phyloP scores from a whole-genome alignment of 2,113 vertebrate species.

The Anguilla rostrata region DNA sequence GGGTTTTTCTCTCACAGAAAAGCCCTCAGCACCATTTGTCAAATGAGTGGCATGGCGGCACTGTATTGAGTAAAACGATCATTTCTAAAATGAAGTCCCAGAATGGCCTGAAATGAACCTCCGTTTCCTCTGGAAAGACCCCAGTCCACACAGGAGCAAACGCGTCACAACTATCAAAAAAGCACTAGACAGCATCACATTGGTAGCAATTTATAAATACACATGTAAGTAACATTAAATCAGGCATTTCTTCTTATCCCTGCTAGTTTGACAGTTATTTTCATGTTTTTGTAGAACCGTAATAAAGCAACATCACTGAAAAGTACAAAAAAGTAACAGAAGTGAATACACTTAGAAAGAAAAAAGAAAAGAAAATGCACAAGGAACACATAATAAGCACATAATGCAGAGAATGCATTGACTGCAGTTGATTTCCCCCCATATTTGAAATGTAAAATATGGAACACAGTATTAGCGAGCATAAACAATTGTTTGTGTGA shows the following conservation, averaged over 20 bases:
- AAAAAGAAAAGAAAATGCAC: not conserved
- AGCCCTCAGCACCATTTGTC: not conserved
- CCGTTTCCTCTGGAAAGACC: not conserved
- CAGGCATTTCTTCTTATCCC: constrained; percentile 1
- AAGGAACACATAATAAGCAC: not conserved
- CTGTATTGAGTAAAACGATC: not conserved
- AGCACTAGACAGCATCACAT: not conserved
- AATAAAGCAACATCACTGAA: not conserved
- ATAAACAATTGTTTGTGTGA: not conserved
- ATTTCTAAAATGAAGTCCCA: not conserved
- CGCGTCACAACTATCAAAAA: not conserved
- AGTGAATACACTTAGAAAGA: not conserved
- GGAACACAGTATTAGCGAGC: not conserved
- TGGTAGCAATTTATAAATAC: constrained; percentile 21
- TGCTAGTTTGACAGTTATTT: not conserved
- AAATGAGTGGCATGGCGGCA: not conserved
- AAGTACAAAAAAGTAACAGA: constrained; percentile 2
- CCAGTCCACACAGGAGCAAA: not conserved
- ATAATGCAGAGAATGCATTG: not conserved
- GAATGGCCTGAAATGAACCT: not conserved
- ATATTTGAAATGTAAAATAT: not conserved
- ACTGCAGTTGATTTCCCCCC: not conserved
- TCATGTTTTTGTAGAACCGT: not conserved
- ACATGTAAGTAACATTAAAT: constrained; percentile 17
- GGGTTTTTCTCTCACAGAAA: not conserved